Percentiles rank a stretch among this genome's conserved stretches.
phyloP scores from a whole-genome alignment of 2,888 invertebrate genomes.

The Ichneumoninae sp. region DNA sequence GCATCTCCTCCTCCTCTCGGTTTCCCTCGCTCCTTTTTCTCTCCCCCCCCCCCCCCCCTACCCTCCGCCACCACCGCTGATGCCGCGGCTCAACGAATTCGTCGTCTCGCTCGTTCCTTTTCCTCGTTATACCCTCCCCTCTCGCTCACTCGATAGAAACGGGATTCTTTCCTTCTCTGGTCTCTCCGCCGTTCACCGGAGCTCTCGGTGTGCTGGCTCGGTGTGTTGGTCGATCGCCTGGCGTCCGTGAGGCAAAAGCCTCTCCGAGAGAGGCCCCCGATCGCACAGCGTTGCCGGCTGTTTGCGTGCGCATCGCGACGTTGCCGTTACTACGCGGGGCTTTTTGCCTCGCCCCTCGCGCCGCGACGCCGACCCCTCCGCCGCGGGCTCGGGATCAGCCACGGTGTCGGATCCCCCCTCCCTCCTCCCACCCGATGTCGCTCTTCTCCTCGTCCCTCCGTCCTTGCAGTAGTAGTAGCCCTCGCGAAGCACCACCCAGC shows the following conservation, averaged over 20 bases:
- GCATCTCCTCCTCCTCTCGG: constrained; percentile 60
- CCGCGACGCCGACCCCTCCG: constrained; percentile 45
- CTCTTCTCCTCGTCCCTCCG: constrained; percentile 43
- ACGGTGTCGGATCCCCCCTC: constrained; percentile 54
- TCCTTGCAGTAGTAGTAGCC: constrained; percentile 45
- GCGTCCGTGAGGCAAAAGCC: constrained; percentile 76
- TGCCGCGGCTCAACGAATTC: constrained; percentile 41
- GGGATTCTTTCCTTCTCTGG: constrained; percentile 83
- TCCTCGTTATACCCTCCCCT: constrained; percentile 63
- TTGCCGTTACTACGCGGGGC: constrained; percentile 71
- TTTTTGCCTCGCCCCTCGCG: constrained; percentile 47
- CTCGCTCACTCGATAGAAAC: constrained; percentile 77
- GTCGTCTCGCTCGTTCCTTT: constrained; percentile 61
- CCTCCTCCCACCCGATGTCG: constrained; percentile 13
- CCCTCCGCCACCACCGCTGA: constrained; percentile 34
- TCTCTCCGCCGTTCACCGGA: constrained; percentile 79
- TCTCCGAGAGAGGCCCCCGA: constrained; percentile 57
- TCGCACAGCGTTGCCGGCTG: constrained; percentile 64
- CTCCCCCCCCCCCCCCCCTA: constrained; percentile 46
- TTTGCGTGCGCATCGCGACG: constrained; percentile 68
- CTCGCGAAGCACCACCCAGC: constrained; percentile 65
- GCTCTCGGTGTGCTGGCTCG: constrained; percentile 38
- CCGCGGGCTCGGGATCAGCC: constrained; percentile 61
- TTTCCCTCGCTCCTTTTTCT: constrained; percentile 54
- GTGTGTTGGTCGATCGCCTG: constrained; percentile 80